These are phyloP conservation scores for Tillus elongatus DNA, from an alignment of 2,888 invertebrate genomes.

Conservation along the genomic window DNA sequence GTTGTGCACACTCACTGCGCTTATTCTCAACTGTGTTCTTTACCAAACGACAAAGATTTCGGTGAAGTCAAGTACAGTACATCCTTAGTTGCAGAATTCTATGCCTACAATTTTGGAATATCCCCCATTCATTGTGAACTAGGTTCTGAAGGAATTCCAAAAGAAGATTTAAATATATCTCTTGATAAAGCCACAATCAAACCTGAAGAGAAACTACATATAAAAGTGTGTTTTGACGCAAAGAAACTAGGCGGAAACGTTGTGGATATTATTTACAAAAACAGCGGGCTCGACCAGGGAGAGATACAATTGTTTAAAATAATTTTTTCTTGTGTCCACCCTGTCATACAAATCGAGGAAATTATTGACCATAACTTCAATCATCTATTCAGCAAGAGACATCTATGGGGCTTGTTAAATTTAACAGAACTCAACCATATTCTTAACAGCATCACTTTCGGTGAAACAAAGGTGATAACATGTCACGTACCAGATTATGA, in stretches of 20 bases:
- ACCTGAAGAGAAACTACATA: neutral
- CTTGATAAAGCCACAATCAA: neutral
- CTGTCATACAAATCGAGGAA: neutral
- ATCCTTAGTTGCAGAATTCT: neutral
- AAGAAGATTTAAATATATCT: neutral
- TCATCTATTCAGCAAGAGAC: neutral
- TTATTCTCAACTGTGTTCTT: neutral
- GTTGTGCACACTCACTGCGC: neutral
- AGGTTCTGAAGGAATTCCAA: neutral
- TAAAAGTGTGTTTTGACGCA: no score
- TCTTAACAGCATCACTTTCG: neutral
- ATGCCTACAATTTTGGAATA: neutral
- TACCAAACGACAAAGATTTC: neutral
- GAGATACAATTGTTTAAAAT: no score
- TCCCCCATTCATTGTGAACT: neutral
- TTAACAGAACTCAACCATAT: neutral
- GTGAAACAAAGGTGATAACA: neutral
- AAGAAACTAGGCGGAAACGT: no score
- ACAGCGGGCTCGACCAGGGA: no score
- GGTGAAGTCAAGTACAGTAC: neutral
- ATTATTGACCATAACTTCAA: neutral
- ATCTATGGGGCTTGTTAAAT: neutral
- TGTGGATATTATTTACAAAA: no score
- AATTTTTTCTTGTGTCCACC: no score
- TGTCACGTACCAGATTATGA: neutral